Conservation (phyloP, 2,113 vertebrate species). For the Montifringilla adamsi region DNA sequence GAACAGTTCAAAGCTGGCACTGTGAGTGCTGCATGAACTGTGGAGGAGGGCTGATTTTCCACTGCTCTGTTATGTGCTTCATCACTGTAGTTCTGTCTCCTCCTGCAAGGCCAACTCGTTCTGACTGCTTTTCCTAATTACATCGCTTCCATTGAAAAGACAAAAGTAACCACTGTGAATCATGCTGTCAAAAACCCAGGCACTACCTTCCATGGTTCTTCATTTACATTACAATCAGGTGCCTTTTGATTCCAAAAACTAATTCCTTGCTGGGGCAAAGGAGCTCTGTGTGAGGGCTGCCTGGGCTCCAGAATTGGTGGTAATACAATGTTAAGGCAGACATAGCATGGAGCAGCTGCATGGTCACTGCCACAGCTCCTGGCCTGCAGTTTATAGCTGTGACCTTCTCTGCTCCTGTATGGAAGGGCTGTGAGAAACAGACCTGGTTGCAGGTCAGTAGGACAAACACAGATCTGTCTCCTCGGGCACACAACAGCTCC, state of each 20-base stretch:
- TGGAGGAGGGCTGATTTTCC: constrained; percentile 5
- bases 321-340: neutral
- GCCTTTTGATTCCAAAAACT: neutral
- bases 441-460: neutral
- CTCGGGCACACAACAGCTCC: accelerated
- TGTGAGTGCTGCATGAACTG: neutral
- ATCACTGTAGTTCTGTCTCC: neutral
- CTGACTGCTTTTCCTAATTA: neutral
- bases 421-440: neutral
- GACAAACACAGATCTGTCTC: neutral
- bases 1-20: neutral
- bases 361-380: neutral
- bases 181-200: constrained; percentile 6
- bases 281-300: neutral
- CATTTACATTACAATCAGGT: neutral
- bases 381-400: neutral
- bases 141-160: neutral
- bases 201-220: neutral
- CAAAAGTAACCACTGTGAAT: constrained; percentile 6
- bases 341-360: neutral
- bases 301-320: neutral
- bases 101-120: neutral
- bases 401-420: neutral
- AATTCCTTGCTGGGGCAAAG: neutral
- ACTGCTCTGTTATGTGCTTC: neutral